Evolutionary conservation across 2,888 invertebrate genomes (phyloP).

Genomic region (Dilophus febrilis): DNA sequence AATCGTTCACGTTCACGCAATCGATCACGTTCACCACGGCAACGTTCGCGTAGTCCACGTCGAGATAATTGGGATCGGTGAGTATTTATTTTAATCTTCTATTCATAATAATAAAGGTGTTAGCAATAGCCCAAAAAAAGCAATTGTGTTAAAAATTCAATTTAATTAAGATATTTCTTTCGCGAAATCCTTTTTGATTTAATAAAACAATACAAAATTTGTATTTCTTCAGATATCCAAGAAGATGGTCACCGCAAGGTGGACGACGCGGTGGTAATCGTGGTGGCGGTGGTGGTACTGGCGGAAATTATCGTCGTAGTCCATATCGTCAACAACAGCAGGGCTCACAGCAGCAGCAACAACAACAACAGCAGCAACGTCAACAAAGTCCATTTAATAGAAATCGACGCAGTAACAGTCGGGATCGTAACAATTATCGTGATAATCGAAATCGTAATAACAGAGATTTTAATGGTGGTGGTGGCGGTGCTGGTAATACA

Average conservation of each 20-base stretch:
- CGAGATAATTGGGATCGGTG: constrained; percentile 25
- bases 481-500: constrained; percentile 23
- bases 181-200: background rate
- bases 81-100: too few relatives aligned
- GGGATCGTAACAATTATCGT: constrained; percentile 22
- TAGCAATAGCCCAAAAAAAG: too few relatives aligned
- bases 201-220: background rate
- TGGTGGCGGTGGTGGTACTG: constrained; percentile 4
- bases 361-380: background rate
- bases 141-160: too few relatives aligned
- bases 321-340: background rate
- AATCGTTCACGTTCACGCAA: constrained; percentile 20
- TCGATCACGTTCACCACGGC: constrained; percentile 20
- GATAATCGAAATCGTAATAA: constrained; percentile 18
- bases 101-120: too few relatives aligned
- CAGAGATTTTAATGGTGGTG: constrained; percentile 29
- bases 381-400: background rate
- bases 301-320: constrained; percentile 1
- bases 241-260: constrained; percentile 14
- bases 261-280: constrained; percentile 13
- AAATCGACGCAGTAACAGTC: constrained; percentile 10
- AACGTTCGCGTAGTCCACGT: constrained; percentile 11
- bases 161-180: background rate
- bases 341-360: background rate
- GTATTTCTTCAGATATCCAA: constrained; percentile 9